Conservation (phyloP, 2,888 invertebrate genomes). For the Folsomia candida region DNA sequence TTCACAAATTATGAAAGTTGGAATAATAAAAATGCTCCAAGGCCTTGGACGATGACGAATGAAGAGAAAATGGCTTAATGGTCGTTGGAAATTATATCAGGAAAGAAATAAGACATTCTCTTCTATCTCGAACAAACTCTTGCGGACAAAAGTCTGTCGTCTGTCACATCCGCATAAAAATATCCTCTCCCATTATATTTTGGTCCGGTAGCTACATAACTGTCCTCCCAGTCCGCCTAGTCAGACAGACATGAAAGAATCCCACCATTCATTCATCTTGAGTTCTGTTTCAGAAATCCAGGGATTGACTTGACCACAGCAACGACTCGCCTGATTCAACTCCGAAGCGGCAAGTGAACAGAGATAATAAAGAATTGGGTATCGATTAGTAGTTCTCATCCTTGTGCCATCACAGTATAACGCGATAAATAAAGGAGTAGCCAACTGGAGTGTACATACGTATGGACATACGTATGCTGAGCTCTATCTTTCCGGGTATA, state of each 20-base stretch:
- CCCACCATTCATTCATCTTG: background rate
- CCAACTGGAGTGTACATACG: too few relatives aligned
- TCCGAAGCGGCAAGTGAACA: background rate
- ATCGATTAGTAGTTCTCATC: background rate
- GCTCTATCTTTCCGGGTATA: too few relatives aligned
- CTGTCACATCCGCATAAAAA: background rate
- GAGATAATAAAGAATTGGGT: background rate
- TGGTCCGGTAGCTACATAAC: background rate
- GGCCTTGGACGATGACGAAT: background rate
- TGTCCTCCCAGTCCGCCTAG: too few relatives aligned
- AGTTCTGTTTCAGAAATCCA: background rate
- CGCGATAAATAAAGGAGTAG: background rate
- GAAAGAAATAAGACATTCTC: background rate
- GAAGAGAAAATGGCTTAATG: background rate
- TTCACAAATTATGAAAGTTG: too few relatives aligned
- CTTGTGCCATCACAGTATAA: background rate
- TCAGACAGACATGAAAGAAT: too few relatives aligned
- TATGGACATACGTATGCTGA: too few relatives aligned
- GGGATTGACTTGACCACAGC: too few relatives aligned
- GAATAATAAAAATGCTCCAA: background rate
- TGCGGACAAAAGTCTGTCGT: slow-evolving; percentile 7
- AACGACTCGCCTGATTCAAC: too few relatives aligned
- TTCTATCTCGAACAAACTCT: background rate
- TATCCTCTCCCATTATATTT: background rate
- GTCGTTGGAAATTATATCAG: background rate